Percentiles rank a stretch among this genome's conserved stretches.
These are phyloP conservation scores for Stenotaenia linearis DNA, from an alignment of 2,888 invertebrate species.

Conservation along the genomic window DNA sequence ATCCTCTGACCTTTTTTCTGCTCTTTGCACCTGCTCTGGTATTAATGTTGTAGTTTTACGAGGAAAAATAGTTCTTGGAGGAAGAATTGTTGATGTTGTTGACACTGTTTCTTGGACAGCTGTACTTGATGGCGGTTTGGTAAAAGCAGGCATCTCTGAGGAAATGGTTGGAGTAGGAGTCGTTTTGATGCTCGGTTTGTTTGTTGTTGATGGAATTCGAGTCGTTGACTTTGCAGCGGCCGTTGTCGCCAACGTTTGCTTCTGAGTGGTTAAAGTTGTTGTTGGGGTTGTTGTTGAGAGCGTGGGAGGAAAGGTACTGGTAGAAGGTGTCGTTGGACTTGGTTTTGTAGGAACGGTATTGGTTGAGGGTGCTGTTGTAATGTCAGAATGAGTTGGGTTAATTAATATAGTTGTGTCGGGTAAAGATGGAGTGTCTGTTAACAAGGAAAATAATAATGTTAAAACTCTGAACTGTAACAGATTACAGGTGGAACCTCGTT, in stretches of 20 bases:
- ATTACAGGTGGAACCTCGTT: too few species aligned
- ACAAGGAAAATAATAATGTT: too few species aligned
- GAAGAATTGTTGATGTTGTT: conserved; percentile 12
- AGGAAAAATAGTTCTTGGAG: neutral
- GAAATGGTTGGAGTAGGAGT: conserved; percentile 1
- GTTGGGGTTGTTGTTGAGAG: neutral
- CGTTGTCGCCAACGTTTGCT: neutral
- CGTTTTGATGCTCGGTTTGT: neutral
- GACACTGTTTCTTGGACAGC: neutral
- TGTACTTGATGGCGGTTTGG: neutral
- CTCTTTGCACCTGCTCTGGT: neutral
- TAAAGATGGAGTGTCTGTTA: too few species aligned
- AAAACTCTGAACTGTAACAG: too few species aligned
- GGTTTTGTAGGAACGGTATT: neutral
- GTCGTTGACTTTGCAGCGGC: neutral
- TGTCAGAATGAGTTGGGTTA: too few species aligned
- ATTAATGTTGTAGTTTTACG: conserved; percentile 8
- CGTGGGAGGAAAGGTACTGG: too few species aligned
- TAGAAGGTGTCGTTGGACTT: neutral
- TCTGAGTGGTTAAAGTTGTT: conserved; percentile 20
- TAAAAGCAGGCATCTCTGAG: neutral
- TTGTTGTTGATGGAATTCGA: neutral
- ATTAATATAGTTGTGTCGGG: too few species aligned
- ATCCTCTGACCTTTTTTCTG: neutral
- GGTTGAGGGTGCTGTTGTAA: too few species aligned